phyloP scores from a whole-genome alignment of 64 coral and sea anemone species.

The Acropora yongei region DNA sequence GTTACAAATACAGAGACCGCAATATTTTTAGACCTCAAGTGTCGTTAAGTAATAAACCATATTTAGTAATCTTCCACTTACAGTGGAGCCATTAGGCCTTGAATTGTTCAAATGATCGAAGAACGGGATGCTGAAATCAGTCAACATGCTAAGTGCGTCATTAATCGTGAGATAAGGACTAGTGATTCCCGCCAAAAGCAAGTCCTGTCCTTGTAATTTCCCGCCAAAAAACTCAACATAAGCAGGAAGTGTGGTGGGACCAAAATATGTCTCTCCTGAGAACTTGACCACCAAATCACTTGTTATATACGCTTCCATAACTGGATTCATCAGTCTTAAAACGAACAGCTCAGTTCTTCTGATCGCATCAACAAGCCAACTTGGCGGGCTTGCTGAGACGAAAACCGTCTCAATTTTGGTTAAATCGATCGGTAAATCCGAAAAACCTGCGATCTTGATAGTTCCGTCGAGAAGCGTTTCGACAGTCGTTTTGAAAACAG shows the following conservation, averaged over 20 bases:
- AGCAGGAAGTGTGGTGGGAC: slow-evolving; percentile 34
- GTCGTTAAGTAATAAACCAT: too few species aligned
- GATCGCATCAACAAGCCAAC: slow-evolving; percentile 48
- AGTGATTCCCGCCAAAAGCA: slow-evolving; percentile 78
- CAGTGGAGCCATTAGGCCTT: slow-evolving; percentile 44
- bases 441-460: slow-evolving; percentile 68
- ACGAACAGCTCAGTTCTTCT: slow-evolving; percentile 54
- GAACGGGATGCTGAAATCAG: slow-evolving; percentile 55
- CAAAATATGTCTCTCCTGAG: slow-evolving; percentile 66
- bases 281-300: slow-evolving; percentile 79
- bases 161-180: slow-evolving; percentile 53
- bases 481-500: slow-evolving; percentile 80
- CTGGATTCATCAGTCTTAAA: slow-evolving; percentile 74
- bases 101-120: slow-evolving; percentile 69
- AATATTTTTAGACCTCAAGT: too few species aligned
- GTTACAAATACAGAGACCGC: too few species aligned
- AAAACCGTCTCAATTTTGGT: slow-evolving; percentile 75
- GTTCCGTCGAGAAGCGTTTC: slow-evolving; percentile 39
- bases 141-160: slow-evolving; percentile 71
- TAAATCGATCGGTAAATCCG: slow-evolving; percentile 74
- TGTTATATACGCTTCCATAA: slow-evolving; percentile 71
- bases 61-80: slow-evolving; percentile 42
- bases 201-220: slow-evolving; percentile 40
- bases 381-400: slow-evolving; percentile 54
- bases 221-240: slow-evolving; percentile 80